A percentile compares a stretch with the other conserved stretches of the same genome.
Evolutionary conservation across 2,113 vertebrate species (phyloP).

Genomic region (Chionomys nivalis): DNA sequence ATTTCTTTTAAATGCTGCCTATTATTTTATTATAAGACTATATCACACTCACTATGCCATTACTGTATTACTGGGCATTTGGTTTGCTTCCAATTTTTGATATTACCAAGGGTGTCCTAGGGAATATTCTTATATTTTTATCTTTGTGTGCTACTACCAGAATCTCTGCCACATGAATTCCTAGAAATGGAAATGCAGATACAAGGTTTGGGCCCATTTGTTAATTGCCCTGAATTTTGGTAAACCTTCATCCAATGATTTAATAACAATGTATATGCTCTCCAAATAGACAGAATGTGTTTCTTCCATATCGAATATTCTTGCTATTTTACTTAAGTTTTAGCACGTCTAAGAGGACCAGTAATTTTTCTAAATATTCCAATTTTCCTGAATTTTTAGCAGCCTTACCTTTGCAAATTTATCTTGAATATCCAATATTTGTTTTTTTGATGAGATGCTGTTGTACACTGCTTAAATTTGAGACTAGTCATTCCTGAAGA

Average conservation of each 20-base stretch:
- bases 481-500: no score
- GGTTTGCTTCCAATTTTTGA: conserved; percentile 3
- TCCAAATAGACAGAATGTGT: neutral
- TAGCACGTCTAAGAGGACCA: neutral
- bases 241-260: neutral
- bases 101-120: neutral
- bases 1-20: conserved; percentile 32
- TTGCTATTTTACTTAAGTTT: conserved; percentile 14
- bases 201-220: neutral
- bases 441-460: neutral
- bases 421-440: neutral
- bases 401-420: neutral
- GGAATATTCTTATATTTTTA: conserved; percentile 19
- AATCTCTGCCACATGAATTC: conserved; percentile 38
- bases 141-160: neutral
- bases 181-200: conserved; percentile 20
- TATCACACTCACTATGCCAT: conserved; percentile 2
- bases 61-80: conserved; percentile 47
- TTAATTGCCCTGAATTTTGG: neutral
- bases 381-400: neutral
- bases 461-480: neutral
- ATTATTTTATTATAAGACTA: conserved; percentile 52
- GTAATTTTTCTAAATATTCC: neutral
- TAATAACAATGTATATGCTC: neutral
- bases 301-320: neutral